Percentiles rank a stretch among this genome's conserved stretches.
Evolutionary conservation across 2,113 vertebrate species (phyloP).

Genomic region (Anarrhichthys ocellatus): DNA sequence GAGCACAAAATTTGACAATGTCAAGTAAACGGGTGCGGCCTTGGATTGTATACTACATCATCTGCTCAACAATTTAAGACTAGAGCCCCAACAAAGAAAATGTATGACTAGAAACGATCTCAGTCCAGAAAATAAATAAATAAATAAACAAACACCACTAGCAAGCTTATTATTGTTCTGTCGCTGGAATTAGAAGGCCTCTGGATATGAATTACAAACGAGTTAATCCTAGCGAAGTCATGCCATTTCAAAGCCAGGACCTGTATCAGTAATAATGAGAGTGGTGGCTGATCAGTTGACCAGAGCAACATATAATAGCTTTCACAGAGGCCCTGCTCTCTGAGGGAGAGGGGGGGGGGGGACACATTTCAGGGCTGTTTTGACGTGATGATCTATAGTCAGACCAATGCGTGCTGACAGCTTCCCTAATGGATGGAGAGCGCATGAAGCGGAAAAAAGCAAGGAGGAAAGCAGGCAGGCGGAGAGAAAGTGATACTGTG

Average conservation of each 20-base stretch:
- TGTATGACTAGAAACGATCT: slow-evolving; percentile 23
- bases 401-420: slow-evolving; percentile 72
- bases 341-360: slow-evolving; percentile 39
- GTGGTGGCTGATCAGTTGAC: slow-evolving; percentile 75
- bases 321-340: slow-evolving; percentile 64
- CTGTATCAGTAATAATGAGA: slow-evolving; percentile 72
- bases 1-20: slow-evolving; percentile 47
- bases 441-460: slow-evolving; percentile 58
- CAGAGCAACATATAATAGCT: slow-evolving; percentile 73
- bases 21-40: slow-evolving; percentile 43
- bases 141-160: slow-evolving; percentile 38
- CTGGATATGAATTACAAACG: slow-evolving; percentile 66
- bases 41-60: slow-evolving; percentile 50
- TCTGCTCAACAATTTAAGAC: slow-evolving; percentile 29
- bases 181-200: slow-evolving; percentile 46
- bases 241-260: slow-evolving; percentile 59
- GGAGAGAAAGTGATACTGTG: slow-evolving; percentile 13
- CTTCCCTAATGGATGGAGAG: slow-evolving; percentile 79
- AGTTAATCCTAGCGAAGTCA: slow-evolving; percentile 64
- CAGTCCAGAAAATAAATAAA: slow-evolving; percentile 30
- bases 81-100: slow-evolving; percentile 15
- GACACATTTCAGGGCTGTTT: slow-evolving; percentile 72
- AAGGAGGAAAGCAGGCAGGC: slow-evolving; percentile 13
- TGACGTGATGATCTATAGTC: slow-evolving; percentile 79
- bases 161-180: slow-evolving; percentile 46